Conservation (phyloP, 2,113 vertebrate species). For the Spea multiplicata region DNA sequence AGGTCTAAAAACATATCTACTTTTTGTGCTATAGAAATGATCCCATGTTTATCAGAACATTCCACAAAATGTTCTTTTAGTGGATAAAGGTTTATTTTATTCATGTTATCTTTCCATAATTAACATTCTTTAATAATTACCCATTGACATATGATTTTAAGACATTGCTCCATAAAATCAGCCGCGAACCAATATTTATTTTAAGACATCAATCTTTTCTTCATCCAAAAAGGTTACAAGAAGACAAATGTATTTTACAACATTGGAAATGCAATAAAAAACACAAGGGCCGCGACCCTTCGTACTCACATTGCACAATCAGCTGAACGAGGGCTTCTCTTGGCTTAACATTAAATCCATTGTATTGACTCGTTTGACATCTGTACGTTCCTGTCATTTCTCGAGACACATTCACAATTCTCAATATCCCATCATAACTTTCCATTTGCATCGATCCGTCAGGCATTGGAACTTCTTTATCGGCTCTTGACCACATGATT, state of each 20-base stretch:
- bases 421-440: conserved; percentile 92
- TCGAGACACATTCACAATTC: conserved; percentile 89
- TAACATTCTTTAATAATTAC: too few species aligned
- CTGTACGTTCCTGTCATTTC: conserved; percentile 94
- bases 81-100: too few species aligned
- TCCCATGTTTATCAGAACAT: too few species aligned
- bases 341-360: conserved; percentile 95
- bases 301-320: conserved; percentile 94
- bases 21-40: too few species aligned
- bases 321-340: conserved; percentile 92
- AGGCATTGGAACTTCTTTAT: conserved; percentile 92
- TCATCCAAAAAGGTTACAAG: neutral
- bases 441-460: conserved; percentile 91
- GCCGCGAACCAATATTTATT: too few species aligned
- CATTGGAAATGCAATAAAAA: conserved; percentile 30
- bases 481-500: conserved; percentile 93
- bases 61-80: too few species aligned
- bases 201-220: neutral
- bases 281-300: neutral
- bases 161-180: too few species aligned
- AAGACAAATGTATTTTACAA: neutral
- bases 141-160: too few species aligned
- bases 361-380: conserved; percentile 97
- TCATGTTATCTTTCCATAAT: too few species aligned
- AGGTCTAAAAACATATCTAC: too few species aligned